Evolutionary conservation across 1,140 invertebrate species (phyloP).

Genomic region (Stegodyphus dumicola): DNA sequence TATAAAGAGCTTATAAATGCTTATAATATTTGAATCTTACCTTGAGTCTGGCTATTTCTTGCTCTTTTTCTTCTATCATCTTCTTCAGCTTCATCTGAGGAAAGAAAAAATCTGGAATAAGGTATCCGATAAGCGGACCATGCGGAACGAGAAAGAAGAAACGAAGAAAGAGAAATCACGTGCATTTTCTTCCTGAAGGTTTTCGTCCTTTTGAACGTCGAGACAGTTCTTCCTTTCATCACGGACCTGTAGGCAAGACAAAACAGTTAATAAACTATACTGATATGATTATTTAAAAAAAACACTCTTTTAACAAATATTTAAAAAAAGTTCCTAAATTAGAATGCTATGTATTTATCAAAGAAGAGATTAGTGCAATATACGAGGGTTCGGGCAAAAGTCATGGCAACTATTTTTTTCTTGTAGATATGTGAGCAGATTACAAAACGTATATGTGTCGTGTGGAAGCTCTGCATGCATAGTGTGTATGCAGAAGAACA

Average conservation of each 20-base stretch:
- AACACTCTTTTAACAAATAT: too few relatives aligned
- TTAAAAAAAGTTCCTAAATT: too few relatives aligned
- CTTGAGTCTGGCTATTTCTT: constrained; percentile 40
- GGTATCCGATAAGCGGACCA: not conserved
- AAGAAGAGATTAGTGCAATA: too few relatives aligned
- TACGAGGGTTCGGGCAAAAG: too few relatives aligned
- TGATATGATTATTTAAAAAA: too few relatives aligned
- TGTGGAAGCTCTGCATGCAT: too few relatives aligned
- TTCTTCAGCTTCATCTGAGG: constrained; percentile 32
- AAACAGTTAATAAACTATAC: not conserved
- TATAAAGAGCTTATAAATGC: not conserved
- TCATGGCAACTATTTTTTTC: too few relatives aligned
- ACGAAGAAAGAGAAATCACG: not conserved
- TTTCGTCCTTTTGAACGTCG: constrained; percentile 16
- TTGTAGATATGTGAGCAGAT: too few relatives aligned
- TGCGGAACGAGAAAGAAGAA: not conserved
- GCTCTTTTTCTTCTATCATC: constrained; percentile 41
- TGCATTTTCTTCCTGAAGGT: constrained; percentile 38
- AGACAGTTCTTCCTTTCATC: constrained; percentile 23
- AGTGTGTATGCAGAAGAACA: too few relatives aligned
- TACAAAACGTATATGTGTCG: too few relatives aligned
- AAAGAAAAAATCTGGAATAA: not conserved
- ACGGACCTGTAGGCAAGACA: constrained; percentile 11
- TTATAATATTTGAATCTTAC: constrained; percentile 1
- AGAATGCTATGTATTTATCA: too few relatives aligned